phyloP scores from a whole-genome alignment of 1,140 invertebrate genomes.

The Drosophila chauvacae region DNA sequence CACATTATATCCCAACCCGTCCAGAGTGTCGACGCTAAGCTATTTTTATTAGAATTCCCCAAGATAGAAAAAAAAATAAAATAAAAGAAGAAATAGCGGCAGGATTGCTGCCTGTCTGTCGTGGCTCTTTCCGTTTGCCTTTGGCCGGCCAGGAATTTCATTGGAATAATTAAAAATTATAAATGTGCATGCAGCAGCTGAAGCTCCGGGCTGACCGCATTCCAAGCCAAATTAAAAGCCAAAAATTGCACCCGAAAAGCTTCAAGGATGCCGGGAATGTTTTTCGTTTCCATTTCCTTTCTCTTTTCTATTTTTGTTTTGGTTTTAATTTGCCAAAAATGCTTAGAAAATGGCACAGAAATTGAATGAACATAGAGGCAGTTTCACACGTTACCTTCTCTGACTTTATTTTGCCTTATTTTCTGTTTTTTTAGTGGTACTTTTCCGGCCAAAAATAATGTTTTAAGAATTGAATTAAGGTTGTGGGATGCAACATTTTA shows the following conservation, averaged over 20 bases:
- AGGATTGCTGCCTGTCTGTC: constrained; percentile 35
- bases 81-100: not conserved
- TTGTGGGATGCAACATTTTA: too few species aligned
- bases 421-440: not conserved
- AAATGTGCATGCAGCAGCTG: constrained; percentile 52
- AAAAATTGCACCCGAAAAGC: constrained; percentile 39
- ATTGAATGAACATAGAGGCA: constrained; percentile 54
- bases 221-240: constrained; percentile 68
- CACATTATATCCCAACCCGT: constrained; percentile 37
- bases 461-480: too few species aligned
- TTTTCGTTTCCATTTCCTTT: not conserved
- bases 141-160: constrained; percentile 35
- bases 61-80: not conserved
- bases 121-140: constrained; percentile 23
- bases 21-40: constrained; percentile 58
- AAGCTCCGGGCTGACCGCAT: constrained; percentile 54
- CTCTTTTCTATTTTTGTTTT: constrained; percentile 5
- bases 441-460: too few species aligned
- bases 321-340: constrained; percentile 61
- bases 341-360: constrained; percentile 51
- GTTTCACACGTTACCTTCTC: not conserved
- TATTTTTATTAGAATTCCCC: constrained; percentile 73
- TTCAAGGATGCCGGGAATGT: constrained; percentile 22
- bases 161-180: constrained; percentile 72
- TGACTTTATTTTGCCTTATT: not conserved